Evolutionary conservation across 2,113 vertebrate species (phyloP).

Genomic region (Forbesichthys papilliferus): DNA sequence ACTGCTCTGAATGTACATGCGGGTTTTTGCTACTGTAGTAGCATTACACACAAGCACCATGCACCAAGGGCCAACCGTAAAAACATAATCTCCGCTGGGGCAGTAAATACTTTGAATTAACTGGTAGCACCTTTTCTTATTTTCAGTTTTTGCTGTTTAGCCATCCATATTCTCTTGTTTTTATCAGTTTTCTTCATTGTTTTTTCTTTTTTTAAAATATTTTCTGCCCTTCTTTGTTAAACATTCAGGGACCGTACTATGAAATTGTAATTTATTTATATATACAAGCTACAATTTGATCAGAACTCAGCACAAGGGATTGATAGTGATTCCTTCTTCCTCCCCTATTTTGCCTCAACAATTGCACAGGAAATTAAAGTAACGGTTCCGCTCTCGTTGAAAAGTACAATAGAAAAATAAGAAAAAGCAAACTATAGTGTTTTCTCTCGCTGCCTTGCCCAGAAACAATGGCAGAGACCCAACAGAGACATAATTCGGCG

Average conservation of each 20-base stretch:
- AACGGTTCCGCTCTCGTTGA: too few species aligned
- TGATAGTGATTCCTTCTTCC: too few species aligned
- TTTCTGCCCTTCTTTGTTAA: neutral
- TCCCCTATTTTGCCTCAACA: too few species aligned
- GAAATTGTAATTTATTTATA: too few species aligned
- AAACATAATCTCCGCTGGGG: neutral
- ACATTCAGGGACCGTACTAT: too few species aligned
- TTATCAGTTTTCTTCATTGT: too few species aligned
- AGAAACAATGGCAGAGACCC: slow-evolving; percentile 15
- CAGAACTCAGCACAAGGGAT: too few species aligned
- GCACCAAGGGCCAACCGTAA: neutral
- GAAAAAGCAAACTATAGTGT: neutral
- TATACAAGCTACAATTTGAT: too few species aligned
- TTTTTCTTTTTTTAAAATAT: neutral
- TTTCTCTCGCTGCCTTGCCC: neutral
- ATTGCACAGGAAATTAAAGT: too few species aligned
- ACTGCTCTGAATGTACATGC: slow-evolving; percentile 24
- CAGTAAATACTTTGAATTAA: slow-evolving; percentile 17
- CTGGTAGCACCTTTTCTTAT: neutral
- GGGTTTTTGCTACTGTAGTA: slow-evolving; percentile 6
- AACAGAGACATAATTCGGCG: slow-evolving; percentile 6
- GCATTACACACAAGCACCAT: neutral
- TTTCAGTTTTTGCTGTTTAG: slow-evolving; percentile 9
- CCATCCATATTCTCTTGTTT: too few species aligned
- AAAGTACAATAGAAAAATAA: too few species aligned